Conservation (phyloP, 2,888 invertebrate genomes). For the Calameuta idolon region DNA sequence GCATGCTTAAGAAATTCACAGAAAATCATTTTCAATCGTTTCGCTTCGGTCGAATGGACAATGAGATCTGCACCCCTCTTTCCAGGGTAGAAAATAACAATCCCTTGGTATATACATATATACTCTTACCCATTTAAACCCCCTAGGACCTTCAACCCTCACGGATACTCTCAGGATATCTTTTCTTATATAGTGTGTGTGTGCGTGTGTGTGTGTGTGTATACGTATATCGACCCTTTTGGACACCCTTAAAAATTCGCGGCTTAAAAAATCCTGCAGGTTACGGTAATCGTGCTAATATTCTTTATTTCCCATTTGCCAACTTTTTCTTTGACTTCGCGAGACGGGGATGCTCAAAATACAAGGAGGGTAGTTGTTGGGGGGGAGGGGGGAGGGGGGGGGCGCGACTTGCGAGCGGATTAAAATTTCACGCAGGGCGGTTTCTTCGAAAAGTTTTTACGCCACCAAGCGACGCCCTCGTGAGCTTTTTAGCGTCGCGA, state of each 20-base stretch:
- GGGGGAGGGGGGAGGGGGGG: not conserved
- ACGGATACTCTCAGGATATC: not conserved
- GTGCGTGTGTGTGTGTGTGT: not conserved
- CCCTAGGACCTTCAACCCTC: not conserved
- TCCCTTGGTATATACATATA: slow-evolving; percentile 10
- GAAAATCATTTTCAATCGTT: not conserved
- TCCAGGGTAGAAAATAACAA: slow-evolving; percentile 20
- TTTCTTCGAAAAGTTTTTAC: slow-evolving; percentile 21
- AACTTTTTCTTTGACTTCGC: slow-evolving; percentile 17
- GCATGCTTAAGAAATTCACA: not conserved
- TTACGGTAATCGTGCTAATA: slow-evolving; percentile 24
- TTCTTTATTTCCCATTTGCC: slow-evolving; percentile 24
- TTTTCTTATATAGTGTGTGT: not conserved
- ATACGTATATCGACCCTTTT: not conserved
- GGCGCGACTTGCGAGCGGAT: slow-evolving; percentile 14
- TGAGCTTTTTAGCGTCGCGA: not conserved
- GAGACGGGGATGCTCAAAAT: not conserved
- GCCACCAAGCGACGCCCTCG: not conserved
- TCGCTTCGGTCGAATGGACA: not conserved
- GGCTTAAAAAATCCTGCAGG: slow-evolving; percentile 7
- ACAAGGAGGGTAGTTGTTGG: not conserved
- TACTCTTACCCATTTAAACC: not conserved
- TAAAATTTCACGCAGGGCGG: slow-evolving; percentile 23
- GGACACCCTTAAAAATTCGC: not conserved
- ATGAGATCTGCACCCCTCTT: not conserved